Base-by-base conservation (phyloP, 2,797 vertebrate genomes). In the Heteromormyrus szaboi region DNA sequence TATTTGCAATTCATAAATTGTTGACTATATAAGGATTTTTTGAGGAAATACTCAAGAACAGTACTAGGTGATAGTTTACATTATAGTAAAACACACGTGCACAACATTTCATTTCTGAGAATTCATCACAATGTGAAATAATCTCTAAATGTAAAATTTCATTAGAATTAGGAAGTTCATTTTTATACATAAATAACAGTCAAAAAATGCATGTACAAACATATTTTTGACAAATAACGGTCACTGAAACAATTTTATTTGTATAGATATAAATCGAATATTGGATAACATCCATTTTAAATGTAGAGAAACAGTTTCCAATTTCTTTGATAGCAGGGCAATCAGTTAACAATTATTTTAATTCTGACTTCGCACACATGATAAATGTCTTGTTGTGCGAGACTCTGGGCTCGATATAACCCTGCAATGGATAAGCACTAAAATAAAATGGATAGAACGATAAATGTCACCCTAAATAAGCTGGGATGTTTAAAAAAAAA, bases 401-500 rank as follows among this genome's bases (percentile, higher is more conserved):
- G 65, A 33, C 25, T 12, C 62, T 33, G 37, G 17, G 7, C 33
- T 44, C 6, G 0, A 37, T 19, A 46, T n/a, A 9, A 81, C 4
- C 37, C 33, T 44, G 41, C 76, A 81, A 72, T 72, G 65, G 65
- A 72, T 72, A 72, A 81, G 76, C 41, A 81, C 17, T 46, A 81
- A 81, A 44, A 46, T 19, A 46, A 81, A 44, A 44, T 44, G 76
- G 72, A 79, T 19, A 44, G 17, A 79, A 44, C 2, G 17, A 79
- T 79, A 79, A 79, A 79, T 17, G 37, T 79, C 72, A 41, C 72
- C 72, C 17, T 81, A 46, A 48, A 51, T 85, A 48, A 29, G 81
- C 48, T 50, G 46, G 12, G 81, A 85, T 50, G 81, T 83, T 25
- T 17, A 17, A 50, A 84, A 84, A 50, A 81, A 83, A 89, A 89